A percentile compares a stretch with the other conserved stretches of the same genome.
Evolutionary conservation across 2,888 invertebrate genomes (phyloP).

Genomic region (Drosophila eohydei): DNA sequence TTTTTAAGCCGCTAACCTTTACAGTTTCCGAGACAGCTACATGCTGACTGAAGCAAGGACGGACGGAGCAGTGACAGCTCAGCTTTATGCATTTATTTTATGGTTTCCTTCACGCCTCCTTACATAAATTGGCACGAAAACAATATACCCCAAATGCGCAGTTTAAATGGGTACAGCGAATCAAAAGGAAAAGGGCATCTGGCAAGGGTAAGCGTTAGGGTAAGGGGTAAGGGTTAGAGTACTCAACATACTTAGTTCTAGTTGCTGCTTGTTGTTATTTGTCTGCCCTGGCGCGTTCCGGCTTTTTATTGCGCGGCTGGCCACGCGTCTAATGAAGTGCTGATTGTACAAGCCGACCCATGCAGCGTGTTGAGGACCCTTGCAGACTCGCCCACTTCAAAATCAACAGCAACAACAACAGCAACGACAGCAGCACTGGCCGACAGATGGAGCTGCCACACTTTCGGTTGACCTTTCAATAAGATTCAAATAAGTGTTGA

Average conservation of each 20-base stretch:
- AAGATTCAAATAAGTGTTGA: constrained; percentile 60
- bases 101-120: neutral
- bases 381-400: constrained; percentile 33
- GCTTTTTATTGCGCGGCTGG: constrained; percentile 52
- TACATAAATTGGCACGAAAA: constrained; percentile 5
- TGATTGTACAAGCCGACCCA: constrained; percentile 60
- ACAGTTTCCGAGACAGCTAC: neutral
- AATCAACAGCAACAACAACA: constrained; percentile 22
- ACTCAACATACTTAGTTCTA: constrained; percentile 21
- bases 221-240: constrained; percentile 13
- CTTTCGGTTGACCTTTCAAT: constrained; percentile 82
- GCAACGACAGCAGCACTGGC: constrained; percentile 9
- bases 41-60: neutral
- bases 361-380: constrained; percentile 42
- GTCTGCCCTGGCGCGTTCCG: constrained; percentile 46
- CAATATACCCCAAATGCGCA: neutral
- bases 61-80: neutral
- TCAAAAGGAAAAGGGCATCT: neutral
- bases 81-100: neutral
- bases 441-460: constrained; percentile 54
- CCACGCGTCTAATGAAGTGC: constrained; percentile 82
- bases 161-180: constrained; percentile 1
- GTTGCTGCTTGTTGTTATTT: constrained; percentile 36
- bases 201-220: neutral
- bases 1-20: neutral